A percentile compares a stretch with the other conserved stretches of the same genome.
Conservation (phyloP, 2,797 vertebrate species). For the Sebastes oblongus region DNA sequence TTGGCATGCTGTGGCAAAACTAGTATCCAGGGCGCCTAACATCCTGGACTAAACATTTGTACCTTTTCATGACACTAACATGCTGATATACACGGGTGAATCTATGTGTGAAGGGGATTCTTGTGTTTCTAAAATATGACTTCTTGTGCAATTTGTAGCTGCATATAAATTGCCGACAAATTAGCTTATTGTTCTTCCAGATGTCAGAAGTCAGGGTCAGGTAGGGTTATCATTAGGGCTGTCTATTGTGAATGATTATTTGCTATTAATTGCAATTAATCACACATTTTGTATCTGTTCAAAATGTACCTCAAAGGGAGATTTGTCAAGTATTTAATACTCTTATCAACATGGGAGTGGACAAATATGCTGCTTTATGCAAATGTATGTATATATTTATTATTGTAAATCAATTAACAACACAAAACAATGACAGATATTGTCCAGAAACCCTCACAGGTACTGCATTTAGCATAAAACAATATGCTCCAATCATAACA, state of each 20-base stretch:
- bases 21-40: conserved; percentile 47
- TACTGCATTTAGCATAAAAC: no score
- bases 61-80: conserved; percentile 39
- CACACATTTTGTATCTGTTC: not conserved
- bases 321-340: no score
- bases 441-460: no score
- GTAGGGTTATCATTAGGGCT: not conserved
- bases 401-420: no score
- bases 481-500: no score
- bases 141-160: not conserved
- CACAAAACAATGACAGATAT: no score
- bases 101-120: not conserved
- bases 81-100: conserved; percentile 9
- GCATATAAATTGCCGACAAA: not conserved
- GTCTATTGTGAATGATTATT: not conserved
- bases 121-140: not conserved
- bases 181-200: not conserved
- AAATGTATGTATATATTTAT: no score
- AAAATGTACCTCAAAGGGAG: not conserved
- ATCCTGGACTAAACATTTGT: conserved; percentile 48
- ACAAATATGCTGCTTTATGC: no score
- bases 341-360: no score
- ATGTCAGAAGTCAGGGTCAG: not conserved
- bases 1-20: conserved; percentile 68
- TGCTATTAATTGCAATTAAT: not conserved